phyloP scores from a whole-genome alignment of 2,797 vertebrate genomes.

The Schizothorax lantsangensis region DNA sequence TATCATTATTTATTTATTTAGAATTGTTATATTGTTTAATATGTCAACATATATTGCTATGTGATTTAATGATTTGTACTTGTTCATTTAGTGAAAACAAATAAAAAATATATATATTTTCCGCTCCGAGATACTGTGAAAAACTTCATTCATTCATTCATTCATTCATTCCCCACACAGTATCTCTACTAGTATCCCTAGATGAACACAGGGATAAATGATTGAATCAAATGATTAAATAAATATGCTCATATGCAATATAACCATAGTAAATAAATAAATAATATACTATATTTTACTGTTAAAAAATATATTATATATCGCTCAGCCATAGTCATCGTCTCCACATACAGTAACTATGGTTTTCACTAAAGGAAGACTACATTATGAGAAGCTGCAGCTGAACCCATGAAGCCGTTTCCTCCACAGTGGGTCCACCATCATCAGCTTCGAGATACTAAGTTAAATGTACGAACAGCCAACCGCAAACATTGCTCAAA shows the following conservation, averaged over 20 bases:
- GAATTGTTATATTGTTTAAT: no score
- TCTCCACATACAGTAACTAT: conserved; percentile 61
- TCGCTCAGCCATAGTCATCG: not conserved
- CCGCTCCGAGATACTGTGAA: not conserved
- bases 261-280: not conserved
- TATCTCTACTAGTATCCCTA: not conserved
- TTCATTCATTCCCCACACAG: no score
- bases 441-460: conserved; percentile 75
- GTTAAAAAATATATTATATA: not conserved
- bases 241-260: not conserved
- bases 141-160: not conserved
- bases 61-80: not conserved
- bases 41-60: no score
- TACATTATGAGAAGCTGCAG: conserved; percentile 67
- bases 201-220: not conserved
- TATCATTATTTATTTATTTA: no score
- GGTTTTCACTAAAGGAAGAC: conserved; percentile 74
- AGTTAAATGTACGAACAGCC: conserved; percentile 69
- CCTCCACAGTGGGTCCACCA: conserved; percentile 69
- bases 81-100: not conserved
- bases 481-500: conserved; percentile 73
- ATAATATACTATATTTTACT: not conserved
- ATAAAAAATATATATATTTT: not conserved
- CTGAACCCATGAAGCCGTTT: conserved; percentile 68
- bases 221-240: not conserved